These are phyloP conservation scores for Tapirus indicus DNA, from an alignment of 2,797 vertebrate genomes.

Conservation along the genomic window DNA sequence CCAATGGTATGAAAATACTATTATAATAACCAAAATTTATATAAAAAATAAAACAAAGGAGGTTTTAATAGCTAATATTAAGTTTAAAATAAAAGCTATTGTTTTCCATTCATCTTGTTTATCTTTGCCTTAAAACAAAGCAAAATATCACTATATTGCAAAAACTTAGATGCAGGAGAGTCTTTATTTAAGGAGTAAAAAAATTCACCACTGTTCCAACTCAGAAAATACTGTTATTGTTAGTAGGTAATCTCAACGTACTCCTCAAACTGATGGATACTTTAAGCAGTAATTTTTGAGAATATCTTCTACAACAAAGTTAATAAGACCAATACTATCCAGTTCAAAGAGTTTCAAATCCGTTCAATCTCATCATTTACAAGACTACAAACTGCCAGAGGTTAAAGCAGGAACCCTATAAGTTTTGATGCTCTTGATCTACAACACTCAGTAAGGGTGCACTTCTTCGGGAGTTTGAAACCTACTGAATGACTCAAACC, in stretches of 20 bases:
- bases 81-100: constrained; percentile 18
- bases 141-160: not conserved
- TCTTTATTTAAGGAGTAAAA: not conserved
- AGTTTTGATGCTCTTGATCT: not conserved
- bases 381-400: not conserved
- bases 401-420: not conserved
- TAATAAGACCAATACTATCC: not conserved
- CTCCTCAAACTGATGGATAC: not conserved
- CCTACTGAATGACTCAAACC: not conserved
- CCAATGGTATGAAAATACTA: not conserved
- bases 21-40: not conserved
- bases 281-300: not conserved
- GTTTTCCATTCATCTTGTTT: not conserved
- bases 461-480: not conserved
- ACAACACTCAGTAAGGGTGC: not conserved
- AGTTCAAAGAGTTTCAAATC: not conserved
- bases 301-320: not conserved
- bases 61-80: not conserved
- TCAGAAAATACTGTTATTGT: not conserved
- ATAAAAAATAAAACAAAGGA: constrained; percentile 31
- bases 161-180: not conserved
- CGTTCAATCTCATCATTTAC: not conserved
- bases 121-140: not conserved
- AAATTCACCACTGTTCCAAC: not conserved
- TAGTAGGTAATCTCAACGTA: not conserved